A percentile compares a stretch with the other conserved stretches of the same genome.
Conservation (phyloP, 2,888 invertebrate genomes). For the Ditylenchus weischeri region DNA sequence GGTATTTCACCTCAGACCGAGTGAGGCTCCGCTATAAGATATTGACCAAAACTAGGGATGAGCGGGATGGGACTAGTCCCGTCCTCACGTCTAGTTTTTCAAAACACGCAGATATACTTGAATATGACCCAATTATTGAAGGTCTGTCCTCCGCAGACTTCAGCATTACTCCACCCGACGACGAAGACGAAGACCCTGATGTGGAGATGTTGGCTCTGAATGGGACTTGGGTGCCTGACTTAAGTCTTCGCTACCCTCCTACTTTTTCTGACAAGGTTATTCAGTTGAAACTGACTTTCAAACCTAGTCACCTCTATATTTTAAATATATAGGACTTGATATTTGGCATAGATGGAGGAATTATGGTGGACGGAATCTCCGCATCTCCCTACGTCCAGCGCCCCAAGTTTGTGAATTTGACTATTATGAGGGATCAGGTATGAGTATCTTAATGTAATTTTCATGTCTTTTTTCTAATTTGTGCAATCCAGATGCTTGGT, state of each 20-base stretch:
- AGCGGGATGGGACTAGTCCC: too few species aligned
- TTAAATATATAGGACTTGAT: slow-evolving; percentile 46
- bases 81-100: too few species aligned
- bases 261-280: slow-evolving; percentile 45
- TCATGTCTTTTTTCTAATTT: background rate
- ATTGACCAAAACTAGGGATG: too few species aligned
- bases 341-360: slow-evolving; percentile 54
- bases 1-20: too few species aligned
- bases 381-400: slow-evolving; percentile 31
- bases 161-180: slow-evolving; percentile 3
- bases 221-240: slow-evolving; percentile 46
- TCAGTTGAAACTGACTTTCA: background rate
- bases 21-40: too few species aligned
- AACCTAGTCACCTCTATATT: background rate
- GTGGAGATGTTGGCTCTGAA: slow-evolving; percentile 26
- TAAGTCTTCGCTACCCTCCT: slow-evolving; percentile 52
- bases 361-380: slow-evolving; percentile 45
- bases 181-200: slow-evolving; percentile 27
- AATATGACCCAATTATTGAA: background rate
- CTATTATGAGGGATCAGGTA: slow-evolving; percentile 39
- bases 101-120: too few species aligned
- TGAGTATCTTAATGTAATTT: background rate
- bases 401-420: slow-evolving; percentile 36
- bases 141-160: slow-evolving; percentile 5
- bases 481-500: slow-evolving; percentile 51